These are phyloP conservation scores for Lepus europaeus DNA, from an alignment of 2,113 vertebrate genomes.

Conservation along the genomic window DNA sequence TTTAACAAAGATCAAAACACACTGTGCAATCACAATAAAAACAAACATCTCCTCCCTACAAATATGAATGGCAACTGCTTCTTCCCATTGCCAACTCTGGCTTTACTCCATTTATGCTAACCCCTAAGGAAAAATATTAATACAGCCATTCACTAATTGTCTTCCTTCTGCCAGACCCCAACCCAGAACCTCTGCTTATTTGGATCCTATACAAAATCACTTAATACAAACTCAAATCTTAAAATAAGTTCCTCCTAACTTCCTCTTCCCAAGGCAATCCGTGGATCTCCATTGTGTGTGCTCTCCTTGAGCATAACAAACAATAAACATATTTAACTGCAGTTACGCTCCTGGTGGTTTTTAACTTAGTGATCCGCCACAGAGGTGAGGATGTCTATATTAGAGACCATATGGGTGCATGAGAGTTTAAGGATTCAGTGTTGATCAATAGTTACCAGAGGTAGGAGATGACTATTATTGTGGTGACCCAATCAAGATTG, in stretches of 20 bases:
- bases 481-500: background rate
- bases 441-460: background rate
- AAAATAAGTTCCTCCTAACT: background rate
- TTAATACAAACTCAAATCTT: background rate
- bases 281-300: no score
- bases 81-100: background rate
- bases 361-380: background rate
- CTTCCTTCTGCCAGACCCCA: background rate
- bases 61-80: background rate
- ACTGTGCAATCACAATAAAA: background rate
- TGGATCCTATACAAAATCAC: background rate
- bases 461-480: background rate
- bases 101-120: background rate
- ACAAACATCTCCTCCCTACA: background rate
- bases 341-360: background rate
- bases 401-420: background rate
- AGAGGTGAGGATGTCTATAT: background rate
- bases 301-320: background rate
- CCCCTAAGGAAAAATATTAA: background rate
- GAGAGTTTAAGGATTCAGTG: background rate
- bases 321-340: background rate
- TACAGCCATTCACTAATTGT: background rate
- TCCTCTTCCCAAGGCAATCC: background rate
- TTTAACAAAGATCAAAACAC: background rate
- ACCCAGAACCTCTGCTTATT: background rate